These are phyloP conservation scores for Aspidiotus destructor DNA, from an alignment of 2,888 invertebrate genomes.

Conservation along the genomic window DNA sequence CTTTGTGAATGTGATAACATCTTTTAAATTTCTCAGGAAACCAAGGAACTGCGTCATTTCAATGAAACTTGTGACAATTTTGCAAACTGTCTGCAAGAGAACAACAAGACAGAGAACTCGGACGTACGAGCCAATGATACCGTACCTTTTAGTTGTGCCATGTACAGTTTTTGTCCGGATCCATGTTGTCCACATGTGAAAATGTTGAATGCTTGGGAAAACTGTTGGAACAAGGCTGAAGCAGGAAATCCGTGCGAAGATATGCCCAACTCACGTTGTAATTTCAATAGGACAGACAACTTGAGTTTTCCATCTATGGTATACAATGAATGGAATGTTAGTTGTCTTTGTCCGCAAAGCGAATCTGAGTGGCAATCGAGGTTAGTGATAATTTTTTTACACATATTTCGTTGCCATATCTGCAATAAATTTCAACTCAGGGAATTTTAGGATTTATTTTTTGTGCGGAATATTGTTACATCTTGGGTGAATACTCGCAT, in stretches of 20 bases:
- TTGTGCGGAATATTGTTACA: too few relatives aligned
- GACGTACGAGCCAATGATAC: slow-evolving; percentile 52
- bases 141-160: slow-evolving; percentile 50
- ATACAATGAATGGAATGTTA: slow-evolving; percentile 52
- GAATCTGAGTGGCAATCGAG: slow-evolving; percentile 52
- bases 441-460: too few relatives aligned
- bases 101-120: slow-evolving; percentile 42
- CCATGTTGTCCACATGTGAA: slow-evolving; percentile 48
- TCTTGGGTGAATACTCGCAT: too few relatives aligned
- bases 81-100: slow-evolving; percentile 48
- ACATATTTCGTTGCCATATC: too few relatives aligned
- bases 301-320: slow-evolving; percentile 46
- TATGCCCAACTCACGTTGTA: slow-evolving; percentile 41
- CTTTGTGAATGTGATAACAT: too few relatives aligned
- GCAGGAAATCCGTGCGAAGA: slow-evolving; percentile 20
- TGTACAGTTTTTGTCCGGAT: slow-evolving; percentile 59
- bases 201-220: slow-evolving; percentile 1
- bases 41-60: slow-evolving; percentile 39
- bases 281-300: slow-evolving; percentile 43
- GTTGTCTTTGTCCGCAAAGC: slow-evolving; percentile 47
- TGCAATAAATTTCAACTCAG: too few relatives aligned
- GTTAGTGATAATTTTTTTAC: too few relatives aligned
- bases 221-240: background rate
- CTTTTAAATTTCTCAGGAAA: too few relatives aligned
- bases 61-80: slow-evolving; percentile 54